Evolutionary conservation across 92 coral and sea anemone species (phyloP).

Genomic region (Phenganax stokvisi): DNA sequence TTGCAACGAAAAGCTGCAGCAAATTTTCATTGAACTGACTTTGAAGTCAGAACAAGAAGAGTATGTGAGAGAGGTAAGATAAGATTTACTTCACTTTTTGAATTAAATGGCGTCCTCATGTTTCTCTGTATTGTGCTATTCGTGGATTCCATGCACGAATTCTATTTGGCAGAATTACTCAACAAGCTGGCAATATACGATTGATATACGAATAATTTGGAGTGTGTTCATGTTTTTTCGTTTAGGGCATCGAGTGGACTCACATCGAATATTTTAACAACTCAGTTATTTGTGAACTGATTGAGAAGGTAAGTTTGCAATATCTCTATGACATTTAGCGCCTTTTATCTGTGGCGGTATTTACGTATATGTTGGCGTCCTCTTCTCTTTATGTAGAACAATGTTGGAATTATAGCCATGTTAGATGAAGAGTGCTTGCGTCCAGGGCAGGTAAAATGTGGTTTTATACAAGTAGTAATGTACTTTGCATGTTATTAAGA

Average conservation of each 20-base stretch:
- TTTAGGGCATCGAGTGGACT: conserved; percentile 96
- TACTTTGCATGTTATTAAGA: not conserved
- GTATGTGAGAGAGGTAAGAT: conserved; percentile 83
- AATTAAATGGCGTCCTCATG: not conserved
- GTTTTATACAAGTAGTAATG: not conserved
- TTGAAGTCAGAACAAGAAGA: conserved; percentile 97
- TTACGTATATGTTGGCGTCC: conserved; percentile 20
- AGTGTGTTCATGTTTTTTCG: not conserved
- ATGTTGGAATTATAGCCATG: conserved; percentile 79
- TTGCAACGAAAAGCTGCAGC: conserved; percentile 97
- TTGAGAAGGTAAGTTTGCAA: conserved; percentile 69
- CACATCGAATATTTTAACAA: conserved; percentile 87
- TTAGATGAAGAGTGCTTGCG: conserved; percentile 91
- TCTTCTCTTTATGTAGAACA: conserved; percentile 47
- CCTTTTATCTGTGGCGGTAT: not conserved
- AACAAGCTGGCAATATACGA: not conserved
- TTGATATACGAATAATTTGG: not conserved
- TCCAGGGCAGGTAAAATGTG: conserved; percentile 84
- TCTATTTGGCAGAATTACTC: not conserved
- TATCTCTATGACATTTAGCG: not conserved
- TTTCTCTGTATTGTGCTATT: not conserved
- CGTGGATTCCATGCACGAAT: not conserved
- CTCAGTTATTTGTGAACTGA: conserved; percentile 80
- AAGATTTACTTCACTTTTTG: not conserved
- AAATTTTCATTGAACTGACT: conserved; percentile 89